These are phyloP conservation scores for Bothrops jararaca DNA, from an alignment of 2,113 vertebrate species.

Conservation along the genomic window DNA sequence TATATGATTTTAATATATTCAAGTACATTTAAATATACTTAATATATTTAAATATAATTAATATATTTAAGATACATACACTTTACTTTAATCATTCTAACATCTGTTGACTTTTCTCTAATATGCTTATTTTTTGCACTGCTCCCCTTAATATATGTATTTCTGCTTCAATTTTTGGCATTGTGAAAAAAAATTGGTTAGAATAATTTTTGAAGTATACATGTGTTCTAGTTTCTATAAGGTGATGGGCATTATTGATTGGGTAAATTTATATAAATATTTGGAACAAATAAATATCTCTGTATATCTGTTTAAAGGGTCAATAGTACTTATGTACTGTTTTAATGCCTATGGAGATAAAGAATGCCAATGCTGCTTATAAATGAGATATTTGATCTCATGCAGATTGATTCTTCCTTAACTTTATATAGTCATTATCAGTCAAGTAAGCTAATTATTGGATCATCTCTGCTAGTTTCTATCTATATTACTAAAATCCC, in stretches of 20 bases:
- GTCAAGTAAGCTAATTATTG: constrained; percentile 79
- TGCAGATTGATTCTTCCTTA: constrained; percentile 40
- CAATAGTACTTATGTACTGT: neutral
- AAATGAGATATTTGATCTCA: constrained; percentile 24
- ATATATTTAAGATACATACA: no score
- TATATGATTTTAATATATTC: no score
- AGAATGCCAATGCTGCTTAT: constrained; percentile 18
- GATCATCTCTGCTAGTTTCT: constrained; percentile 78
- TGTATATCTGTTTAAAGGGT: neutral
- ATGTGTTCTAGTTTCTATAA: neutral
- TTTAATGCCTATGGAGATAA: neutral
- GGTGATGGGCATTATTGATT: neutral
- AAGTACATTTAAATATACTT: no score
- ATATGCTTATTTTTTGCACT: neutral
- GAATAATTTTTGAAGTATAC: neutral
- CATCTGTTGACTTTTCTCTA: neutral
- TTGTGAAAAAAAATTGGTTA: neutral
- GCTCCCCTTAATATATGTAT: neutral
- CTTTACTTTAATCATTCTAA: neutral
- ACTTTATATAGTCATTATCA: constrained; percentile 53
- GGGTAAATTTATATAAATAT: neutral
- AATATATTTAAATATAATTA: no score
- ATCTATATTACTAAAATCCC: constrained; percentile 75
- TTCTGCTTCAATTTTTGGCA: neutral
- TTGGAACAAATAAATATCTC: neutral